These are phyloP conservation scores for Aphelocoma californica DNA, from an alignment of 2,797 vertebrate species.

Conservation along the genomic window DNA sequence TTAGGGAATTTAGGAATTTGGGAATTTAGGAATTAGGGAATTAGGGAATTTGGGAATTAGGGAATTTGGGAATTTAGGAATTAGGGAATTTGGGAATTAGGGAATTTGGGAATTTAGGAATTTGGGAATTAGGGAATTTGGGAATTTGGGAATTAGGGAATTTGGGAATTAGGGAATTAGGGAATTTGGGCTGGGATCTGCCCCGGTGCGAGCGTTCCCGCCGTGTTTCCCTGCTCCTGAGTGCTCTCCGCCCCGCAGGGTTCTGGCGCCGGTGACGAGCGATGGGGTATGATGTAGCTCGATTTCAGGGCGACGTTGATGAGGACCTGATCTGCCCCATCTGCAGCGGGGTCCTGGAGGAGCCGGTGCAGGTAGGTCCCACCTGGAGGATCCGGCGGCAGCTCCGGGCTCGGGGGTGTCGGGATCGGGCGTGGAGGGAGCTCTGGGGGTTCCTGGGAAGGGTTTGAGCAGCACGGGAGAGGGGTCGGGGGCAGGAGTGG, in stretches of 20 bases:
- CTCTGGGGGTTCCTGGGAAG: background rate
- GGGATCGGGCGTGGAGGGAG: background rate
- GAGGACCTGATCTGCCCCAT: conserved; percentile 98
- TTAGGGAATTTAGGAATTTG: no score
- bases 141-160: no score
- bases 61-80: no score
- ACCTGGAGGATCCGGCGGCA: background rate
- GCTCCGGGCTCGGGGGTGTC: background rate
- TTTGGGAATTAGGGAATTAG: no score
- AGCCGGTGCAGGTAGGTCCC: conserved; percentile 90
- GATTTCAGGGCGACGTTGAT: conserved; percentile 98
- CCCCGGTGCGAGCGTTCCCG: background rate
- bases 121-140: no score
- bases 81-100: no score
- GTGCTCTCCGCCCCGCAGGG: conserved; percentile 13
- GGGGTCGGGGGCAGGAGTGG: no score
- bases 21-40: no score
- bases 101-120: no score
- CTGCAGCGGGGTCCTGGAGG: conserved; percentile 97
- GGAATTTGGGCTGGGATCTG: background rate
- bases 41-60: no score
- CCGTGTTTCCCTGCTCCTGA: background rate
- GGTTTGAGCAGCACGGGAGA: no score
- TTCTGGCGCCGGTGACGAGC: conserved; percentile 86
- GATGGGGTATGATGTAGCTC: conserved; percentile 98